Evolutionary conservation across 2,888 invertebrate species (phyloP), one percentile per base, ranked within the genome.

Genomic region (Pollenia amentaria): DNA sequence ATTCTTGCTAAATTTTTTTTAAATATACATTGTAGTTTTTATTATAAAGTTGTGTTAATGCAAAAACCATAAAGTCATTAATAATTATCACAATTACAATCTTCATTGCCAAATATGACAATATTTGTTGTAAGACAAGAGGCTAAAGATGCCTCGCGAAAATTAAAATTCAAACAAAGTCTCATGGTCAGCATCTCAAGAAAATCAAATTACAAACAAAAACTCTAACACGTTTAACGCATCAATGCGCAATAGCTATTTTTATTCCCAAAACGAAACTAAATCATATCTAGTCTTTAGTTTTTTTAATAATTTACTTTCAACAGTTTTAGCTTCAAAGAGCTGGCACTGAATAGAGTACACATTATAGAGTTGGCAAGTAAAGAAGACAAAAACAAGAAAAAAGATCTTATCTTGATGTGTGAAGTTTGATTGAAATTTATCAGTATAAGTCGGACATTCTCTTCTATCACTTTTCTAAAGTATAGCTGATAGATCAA

Each of bases 261-360:
- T 18, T 67, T 42, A 77, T 84, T 77, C 65, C 83, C 77, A 77
- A 77, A 77, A 72, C 57, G 57, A 72, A 84, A 72, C 55, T 64
- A 78, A 73, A 72, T 72, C 65, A 44, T 78, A 82, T 72, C 53
- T 11, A 16, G 3, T 42, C 40, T 29, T 18, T 70, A 55, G 9
- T 16, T 21, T 29, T 42, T 55, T 72, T 42, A 9, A n/a, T 9
- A 44, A 29, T 38, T 38, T 12, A 44, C 14, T 29, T 29, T 21
- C 1, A 18, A 44, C 12, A 18, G 18, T 16, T 18, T 64, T 14
- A 12, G 6, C 3, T 64, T 11, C 18, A 18, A 18, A 18, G 21
- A 44, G 8, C 12, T 44, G 44, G 18, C n/a, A n/a, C n/a, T n/a
- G n/a, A n/a, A n/a, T n/a, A n/a, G n/a, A n/a, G n/a, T n/a, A n/a